phyloP scores from a whole-genome alignment of 2,113 vertebrate species.

The Enhydra lutris region DNA sequence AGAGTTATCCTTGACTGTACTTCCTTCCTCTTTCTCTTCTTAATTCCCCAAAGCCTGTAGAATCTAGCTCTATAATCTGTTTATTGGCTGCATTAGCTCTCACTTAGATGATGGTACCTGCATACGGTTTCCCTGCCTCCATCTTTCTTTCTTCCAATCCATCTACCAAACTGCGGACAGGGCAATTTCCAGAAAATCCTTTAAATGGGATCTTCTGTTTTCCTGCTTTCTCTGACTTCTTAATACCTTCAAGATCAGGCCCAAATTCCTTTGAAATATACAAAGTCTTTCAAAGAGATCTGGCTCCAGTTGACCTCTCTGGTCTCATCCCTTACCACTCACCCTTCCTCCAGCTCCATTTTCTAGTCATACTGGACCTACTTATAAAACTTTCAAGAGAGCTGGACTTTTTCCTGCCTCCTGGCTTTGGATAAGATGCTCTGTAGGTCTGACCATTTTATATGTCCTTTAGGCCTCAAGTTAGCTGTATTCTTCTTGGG shows the following conservation, averaged over 20 bases:
- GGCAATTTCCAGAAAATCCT: neutral
- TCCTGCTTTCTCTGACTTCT: neutral
- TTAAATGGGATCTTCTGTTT: neutral
- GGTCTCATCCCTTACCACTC: neutral
- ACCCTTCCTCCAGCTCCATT: neutral
- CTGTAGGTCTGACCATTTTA: neutral
- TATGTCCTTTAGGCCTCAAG: neutral
- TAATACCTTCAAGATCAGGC: neutral
- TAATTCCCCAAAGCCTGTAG: neutral
- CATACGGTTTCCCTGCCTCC: neutral
- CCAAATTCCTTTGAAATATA: neutral
- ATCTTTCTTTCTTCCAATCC: neutral
- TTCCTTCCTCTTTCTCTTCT: neutral
- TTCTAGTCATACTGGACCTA: neutral
- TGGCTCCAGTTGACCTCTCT: neutral
- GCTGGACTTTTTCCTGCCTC: neutral
- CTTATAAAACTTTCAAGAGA: neutral
- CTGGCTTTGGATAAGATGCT: neutral
- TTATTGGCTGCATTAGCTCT: neutral
- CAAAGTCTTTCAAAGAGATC: neutral
- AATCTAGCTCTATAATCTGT: neutral
- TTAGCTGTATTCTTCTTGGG: neutral
- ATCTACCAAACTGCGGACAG: neutral
- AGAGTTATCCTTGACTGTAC: neutral
- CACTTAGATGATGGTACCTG: neutral